These are phyloP conservation scores for Notocelia uddmanniana DNA, from an alignment of 2,888 invertebrate genomes.

Conservation along the genomic window DNA sequence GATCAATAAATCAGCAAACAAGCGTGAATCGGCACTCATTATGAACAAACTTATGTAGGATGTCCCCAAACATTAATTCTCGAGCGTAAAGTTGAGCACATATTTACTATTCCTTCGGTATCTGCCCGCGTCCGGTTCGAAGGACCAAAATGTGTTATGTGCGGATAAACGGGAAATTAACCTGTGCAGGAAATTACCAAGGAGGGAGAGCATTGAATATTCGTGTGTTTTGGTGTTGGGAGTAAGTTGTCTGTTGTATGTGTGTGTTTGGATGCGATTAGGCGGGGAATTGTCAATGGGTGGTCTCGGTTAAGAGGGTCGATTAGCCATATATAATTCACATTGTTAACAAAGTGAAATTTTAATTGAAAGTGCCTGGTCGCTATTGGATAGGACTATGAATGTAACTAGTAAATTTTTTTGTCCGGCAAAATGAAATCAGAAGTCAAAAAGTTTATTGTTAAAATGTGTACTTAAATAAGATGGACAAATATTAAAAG, in stretches of 20 bases:
- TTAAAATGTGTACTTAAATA: too few relatives aligned
- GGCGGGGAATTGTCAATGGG: background rate
- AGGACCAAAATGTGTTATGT: constrained; percentile 50
- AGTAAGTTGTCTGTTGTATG: background rate
- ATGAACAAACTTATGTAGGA: constrained; percentile 16
- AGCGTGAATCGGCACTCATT: background rate
- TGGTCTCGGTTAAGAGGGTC: background rate
- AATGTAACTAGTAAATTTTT: too few relatives aligned
- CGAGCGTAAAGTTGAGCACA: constrained; percentile 5
- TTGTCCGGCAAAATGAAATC: too few relatives aligned
- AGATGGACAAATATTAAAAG: too few relatives aligned
- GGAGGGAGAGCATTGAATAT: constrained; percentile 36
- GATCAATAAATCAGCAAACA: background rate
- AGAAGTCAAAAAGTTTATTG: too few relatives aligned
- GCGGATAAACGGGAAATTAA: constrained; percentile 49
- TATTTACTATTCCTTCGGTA: constrained; percentile 43
- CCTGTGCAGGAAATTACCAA: constrained; percentile 50
- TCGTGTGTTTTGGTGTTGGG: too few relatives aligned
- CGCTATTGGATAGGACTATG: too few relatives aligned
- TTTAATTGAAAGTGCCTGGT: background rate
- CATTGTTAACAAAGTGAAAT: background rate
- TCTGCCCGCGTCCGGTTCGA: constrained; percentile 48
- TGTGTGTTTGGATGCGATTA: background rate
- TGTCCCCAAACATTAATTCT: constrained; percentile 30
- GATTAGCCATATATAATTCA: background rate